phyloP scores from a whole-genome alignment of 2,888 invertebrate genomes.

The Brachylomia viminalis region DNA sequence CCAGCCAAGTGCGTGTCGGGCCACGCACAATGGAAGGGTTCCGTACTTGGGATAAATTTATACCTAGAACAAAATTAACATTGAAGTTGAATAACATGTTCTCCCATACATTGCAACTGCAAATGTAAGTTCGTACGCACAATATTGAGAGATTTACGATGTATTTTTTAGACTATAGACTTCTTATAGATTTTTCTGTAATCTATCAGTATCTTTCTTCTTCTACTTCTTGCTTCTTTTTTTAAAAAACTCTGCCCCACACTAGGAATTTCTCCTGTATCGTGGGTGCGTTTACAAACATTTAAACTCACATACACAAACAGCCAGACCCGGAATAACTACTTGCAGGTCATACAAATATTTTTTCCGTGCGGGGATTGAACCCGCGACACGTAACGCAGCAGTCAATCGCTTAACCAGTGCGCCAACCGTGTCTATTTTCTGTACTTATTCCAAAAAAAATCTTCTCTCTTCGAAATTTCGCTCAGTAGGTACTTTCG shows the following conservation, averaged over 20 bases:
- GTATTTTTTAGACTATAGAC: background rate
- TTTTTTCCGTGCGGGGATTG: too few species aligned
- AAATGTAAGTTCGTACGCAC: background rate
- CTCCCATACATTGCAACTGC: background rate
- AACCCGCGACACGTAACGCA: too few species aligned
- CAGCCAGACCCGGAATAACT: too few species aligned
- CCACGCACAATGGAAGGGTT: background rate
- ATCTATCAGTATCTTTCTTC: background rate
- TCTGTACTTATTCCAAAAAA: background rate
- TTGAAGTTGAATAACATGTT: background rate
- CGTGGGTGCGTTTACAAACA: too few species aligned
- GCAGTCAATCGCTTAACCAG: too few species aligned
- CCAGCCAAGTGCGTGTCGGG: background rate
- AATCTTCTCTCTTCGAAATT: background rate
- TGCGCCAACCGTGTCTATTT: too few species aligned
- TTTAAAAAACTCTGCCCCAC: too few species aligned
- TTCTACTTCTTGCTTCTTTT: too few species aligned
- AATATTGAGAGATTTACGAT: background rate
- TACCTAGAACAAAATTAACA: background rate
- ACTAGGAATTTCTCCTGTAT: too few species aligned
- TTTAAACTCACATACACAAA: too few species aligned
- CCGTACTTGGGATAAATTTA: background rate
- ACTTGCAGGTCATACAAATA: too few species aligned
- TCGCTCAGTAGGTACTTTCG: background rate
- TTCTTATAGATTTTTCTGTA: background rate